A percentile compares a stretch with the other conserved stretches of the same genome.
Conservation (phyloP, 1,140 invertebrate species). For the Plodia interpunctella region DNA sequence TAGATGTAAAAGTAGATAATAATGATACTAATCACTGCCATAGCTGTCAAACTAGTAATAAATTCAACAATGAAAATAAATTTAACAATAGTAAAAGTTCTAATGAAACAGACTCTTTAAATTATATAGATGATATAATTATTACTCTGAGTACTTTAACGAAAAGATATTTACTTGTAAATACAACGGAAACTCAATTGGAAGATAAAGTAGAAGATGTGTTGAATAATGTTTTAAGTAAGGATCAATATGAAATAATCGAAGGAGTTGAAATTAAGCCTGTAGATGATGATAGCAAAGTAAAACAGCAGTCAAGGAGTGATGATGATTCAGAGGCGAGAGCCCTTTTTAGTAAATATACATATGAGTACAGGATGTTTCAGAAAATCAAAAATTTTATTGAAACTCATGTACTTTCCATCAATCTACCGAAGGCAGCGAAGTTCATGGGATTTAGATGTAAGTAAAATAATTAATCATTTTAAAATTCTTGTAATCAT, state of each 20-base stretch:
- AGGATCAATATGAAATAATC: slow-evolving; percentile 54
- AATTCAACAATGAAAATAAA: slow-evolving; percentile 27
- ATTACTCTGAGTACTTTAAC: slow-evolving; percentile 41
- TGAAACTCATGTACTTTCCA: slow-evolving; percentile 73
- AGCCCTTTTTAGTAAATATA: slow-evolving; percentile 61
- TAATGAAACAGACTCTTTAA: slow-evolving; percentile 23
- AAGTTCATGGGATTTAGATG: slow-evolving; percentile 76
- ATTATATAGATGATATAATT: slow-evolving; percentile 43
- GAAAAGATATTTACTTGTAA: slow-evolving; percentile 48
- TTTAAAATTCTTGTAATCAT: too few relatives aligned
- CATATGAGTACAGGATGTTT: slow-evolving; percentile 63
- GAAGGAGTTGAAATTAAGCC: slow-evolving; percentile 64
- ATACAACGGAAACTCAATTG: slow-evolving; percentile 50
- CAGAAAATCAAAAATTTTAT: slow-evolving; percentile 68
- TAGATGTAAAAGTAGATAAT: slow-evolving; percentile 55
- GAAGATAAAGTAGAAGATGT: slow-evolving; percentile 48
- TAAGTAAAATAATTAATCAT: slow-evolving; percentile 41
- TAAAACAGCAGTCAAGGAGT: slow-evolving; percentile 22
- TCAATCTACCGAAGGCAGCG: slow-evolving; percentile 78
- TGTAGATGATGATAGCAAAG: slow-evolving; percentile 25
- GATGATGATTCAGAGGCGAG: slow-evolving; percentile 33
- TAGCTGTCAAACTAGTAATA: slow-evolving; percentile 54
- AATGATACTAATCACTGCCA: slow-evolving; percentile 59
- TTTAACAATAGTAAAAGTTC: slow-evolving; percentile 17
- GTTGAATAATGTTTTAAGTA: slow-evolving; percentile 44